Base-by-base conservation (phyloP, 2,797 vertebrate genomes). In the Labroides dimidiatus region DNA sequence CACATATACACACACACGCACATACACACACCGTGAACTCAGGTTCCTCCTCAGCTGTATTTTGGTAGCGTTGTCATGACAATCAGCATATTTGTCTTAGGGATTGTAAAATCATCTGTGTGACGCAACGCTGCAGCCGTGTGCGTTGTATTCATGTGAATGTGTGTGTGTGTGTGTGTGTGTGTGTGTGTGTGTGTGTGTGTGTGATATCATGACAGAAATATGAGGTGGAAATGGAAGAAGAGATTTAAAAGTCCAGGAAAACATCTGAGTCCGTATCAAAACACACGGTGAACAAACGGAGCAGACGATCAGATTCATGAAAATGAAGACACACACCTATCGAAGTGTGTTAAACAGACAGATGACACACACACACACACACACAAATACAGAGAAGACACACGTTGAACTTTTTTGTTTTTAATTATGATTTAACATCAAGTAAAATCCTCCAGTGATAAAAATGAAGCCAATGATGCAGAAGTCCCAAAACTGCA, bases 21-120 rank as follows among this genome's bases (percentile, higher is more conserved):
- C 57, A 49, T 66, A 14, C 49, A 21, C n/a, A n/a, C 48, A 55
- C 55, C 10, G 27, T 55, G 55, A 69, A 72, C 77, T 79, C 64
- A 21, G 65, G 66, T 60, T 56, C 64, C 72, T 71, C 72, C 80
- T 77, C 76, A 82, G 72, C 85, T 82, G 82, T 84, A 80, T 88
- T 91, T 88, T 80, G 74, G 62, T 58, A 64, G 71, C 14, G 88
- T 91, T 91, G 79, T 83, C 86, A 92, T 91, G 86, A 77, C 75
- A 21, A 91, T 87, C 78, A 74, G 70, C 57, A 81, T 81, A 87
- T 89, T 89, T 89, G 80, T 84, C 77, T 82, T 67, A 33, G 41
- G 23, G 33, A 81, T 77, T 4, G 66, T 86, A 82, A 85, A 88
- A 82, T 88, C 79, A 89, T 78, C 83, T 62, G 44, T 57, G 78